phyloP scores from a whole-genome alignment of 2,888 invertebrate species.

The Hirudinaria manillensis region DNA sequence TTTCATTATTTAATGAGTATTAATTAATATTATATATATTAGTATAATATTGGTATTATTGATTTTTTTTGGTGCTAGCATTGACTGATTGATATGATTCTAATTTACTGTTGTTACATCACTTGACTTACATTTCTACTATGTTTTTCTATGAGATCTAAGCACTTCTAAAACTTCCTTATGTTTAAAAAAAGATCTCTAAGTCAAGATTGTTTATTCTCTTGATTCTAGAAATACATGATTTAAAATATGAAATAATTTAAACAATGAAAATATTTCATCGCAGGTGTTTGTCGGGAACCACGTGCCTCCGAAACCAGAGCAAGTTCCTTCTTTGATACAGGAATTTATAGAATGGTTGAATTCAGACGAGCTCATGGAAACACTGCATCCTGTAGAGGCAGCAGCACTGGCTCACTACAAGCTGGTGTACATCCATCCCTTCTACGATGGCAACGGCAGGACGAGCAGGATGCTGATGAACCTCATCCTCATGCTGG shows the following conservation, averaged over 20 bases:
- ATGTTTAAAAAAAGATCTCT: neutral
- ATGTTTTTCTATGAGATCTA: too few species aligned
- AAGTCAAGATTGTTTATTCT: constrained; percentile 4
- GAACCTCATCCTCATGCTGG: constrained; percentile 85
- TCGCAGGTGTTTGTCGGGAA: constrained; percentile 78
- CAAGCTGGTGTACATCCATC: constrained; percentile 91
- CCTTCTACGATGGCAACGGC: constrained; percentile 93
- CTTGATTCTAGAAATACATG: neutral
- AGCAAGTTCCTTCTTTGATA: constrained; percentile 75
- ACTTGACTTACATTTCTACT: too few species aligned
- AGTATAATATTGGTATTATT: too few species aligned
- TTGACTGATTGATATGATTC: too few species aligned
- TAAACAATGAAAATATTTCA: constrained; percentile 36
- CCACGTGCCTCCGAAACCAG: constrained; percentile 84
- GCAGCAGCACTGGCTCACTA: constrained; percentile 93
- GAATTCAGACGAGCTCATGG: constrained; percentile 71
- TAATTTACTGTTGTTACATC: too few species aligned
- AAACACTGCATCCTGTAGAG: constrained; percentile 79
- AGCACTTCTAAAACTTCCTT: too few species aligned
- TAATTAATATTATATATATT: too few species aligned
- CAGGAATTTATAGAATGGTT: constrained; percentile 84
- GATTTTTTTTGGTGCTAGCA: too few species aligned
- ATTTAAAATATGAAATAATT: neutral
- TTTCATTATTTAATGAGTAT: too few species aligned
- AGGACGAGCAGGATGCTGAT: constrained; percentile 87